These are phyloP conservation scores for Oppia nitens DNA, from an alignment of 1,140 invertebrate species.

Conservation along the genomic window DNA sequence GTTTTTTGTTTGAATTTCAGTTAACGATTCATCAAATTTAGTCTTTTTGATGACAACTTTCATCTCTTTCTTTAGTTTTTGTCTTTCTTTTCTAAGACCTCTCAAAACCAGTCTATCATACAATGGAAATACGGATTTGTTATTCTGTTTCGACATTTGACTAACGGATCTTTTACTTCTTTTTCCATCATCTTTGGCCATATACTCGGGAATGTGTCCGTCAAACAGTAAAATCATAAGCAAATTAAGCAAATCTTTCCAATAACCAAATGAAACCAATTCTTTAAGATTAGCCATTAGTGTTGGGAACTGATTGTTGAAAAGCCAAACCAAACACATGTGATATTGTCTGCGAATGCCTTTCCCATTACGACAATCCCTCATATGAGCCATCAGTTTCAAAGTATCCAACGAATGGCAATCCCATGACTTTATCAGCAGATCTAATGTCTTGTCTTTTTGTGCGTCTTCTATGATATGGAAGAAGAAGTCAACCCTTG, in stretches of 20 bases:
- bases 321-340: constrained; percentile 6
- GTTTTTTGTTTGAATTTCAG: neutral
- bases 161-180: too few species aligned
- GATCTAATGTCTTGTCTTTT: neutral
- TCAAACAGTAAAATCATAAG: neutral
- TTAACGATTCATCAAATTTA: too few species aligned
- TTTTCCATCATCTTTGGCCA: neutral
- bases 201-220: neutral
- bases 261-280: constrained; percentile 6
- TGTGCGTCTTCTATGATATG: constrained; percentile 5
- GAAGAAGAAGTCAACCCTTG: constrained; percentile 6
- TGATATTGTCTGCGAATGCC: constrained; percentile 6
- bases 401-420: constrained; percentile 5
- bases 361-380: constrained; percentile 7
- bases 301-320: neutral
- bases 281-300: neutral
- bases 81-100: neutral
- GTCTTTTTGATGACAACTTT: too few species aligned
- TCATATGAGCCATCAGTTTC: constrained; percentile 1
- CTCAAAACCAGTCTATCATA: neutral
- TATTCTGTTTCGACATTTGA: too few species aligned
- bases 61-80: neutral
- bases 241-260: constrained; percentile 11
- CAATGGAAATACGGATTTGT: neutral
- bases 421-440: constrained; percentile 4